These are phyloP conservation scores for Euwallacea similis DNA, from an alignment of 1,140 invertebrate species.

Conservation along the genomic window DNA sequence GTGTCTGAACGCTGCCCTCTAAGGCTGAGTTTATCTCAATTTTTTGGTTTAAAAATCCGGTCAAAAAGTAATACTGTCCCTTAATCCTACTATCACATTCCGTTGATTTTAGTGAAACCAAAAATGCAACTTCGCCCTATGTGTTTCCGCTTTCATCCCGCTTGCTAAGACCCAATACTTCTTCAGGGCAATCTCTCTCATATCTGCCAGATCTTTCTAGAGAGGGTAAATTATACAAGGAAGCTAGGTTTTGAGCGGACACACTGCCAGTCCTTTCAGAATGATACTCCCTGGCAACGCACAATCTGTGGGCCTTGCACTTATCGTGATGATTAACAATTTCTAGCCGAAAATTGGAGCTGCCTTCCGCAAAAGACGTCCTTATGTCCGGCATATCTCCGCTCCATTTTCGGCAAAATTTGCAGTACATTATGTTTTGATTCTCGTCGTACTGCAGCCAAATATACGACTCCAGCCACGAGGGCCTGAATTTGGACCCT, in stretches of 20 bases:
- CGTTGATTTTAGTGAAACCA: too few species aligned
- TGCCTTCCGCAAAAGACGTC: slow-evolving; percentile 74
- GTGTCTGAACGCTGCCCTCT: too few species aligned
- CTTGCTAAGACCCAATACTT: too few species aligned
- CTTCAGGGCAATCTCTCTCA: too few species aligned
- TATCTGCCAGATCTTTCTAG: too few species aligned
- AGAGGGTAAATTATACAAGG: slow-evolving; percentile 4
- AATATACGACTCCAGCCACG: slow-evolving; percentile 66
- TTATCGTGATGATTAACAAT: slow-evolving; percentile 77
- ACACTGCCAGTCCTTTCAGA: slow-evolving; percentile 21
- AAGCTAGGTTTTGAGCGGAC: not conserved
- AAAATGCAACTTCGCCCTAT: too few species aligned
- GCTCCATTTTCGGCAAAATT: slow-evolving; percentile 72
- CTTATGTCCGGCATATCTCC: slow-evolving; percentile 68
- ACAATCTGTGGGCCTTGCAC: slow-evolving; percentile 72
- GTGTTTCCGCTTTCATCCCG: too few species aligned
- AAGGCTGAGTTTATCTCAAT: too few species aligned
- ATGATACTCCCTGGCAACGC: slow-evolving; percentile 57
- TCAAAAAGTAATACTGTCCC: too few species aligned
- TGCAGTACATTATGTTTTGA: slow-evolving; percentile 71
- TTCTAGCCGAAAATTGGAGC: slow-evolving; percentile 72
- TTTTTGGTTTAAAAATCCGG: too few species aligned
- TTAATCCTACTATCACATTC: too few species aligned
- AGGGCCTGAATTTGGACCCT: slow-evolving; percentile 63
- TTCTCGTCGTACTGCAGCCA: slow-evolving; percentile 70